These are phyloP conservation scores for Drosophila hydei DNA, from an alignment of 1,140 invertebrate genomes.

Conservation along the genomic window DNA sequence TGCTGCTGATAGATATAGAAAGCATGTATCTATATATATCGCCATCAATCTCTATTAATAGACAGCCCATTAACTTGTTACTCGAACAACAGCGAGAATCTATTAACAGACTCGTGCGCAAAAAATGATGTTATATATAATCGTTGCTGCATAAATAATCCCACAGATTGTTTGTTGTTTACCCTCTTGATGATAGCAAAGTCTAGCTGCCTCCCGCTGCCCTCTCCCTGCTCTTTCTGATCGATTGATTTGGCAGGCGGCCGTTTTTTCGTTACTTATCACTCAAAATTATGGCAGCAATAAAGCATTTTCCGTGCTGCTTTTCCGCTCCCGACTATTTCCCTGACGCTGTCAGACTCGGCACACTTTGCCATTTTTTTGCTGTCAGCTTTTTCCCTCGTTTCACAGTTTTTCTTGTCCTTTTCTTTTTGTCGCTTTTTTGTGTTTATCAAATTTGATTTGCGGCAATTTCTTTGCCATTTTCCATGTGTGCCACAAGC, in stretches of 20 bases:
- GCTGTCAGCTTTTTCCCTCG: slow-evolving; percentile 72
- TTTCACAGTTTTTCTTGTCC: slow-evolving; percentile 55
- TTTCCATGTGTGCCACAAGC: slow-evolving; percentile 64
- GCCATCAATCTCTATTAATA: slow-evolving; percentile 77
- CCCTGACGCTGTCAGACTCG: slow-evolving; percentile 59
- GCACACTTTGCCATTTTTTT: slow-evolving; percentile 81
- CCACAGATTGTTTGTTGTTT: slow-evolving; percentile 34
- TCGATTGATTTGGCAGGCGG: slow-evolving; percentile 72
- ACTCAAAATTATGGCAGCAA: slow-evolving; percentile 82
- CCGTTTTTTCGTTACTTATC: slow-evolving; percentile 80
- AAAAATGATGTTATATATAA: slow-evolving; percentile 62
- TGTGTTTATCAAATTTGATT: slow-evolving; percentile 82
- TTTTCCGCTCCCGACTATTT: slow-evolving; percentile 47
- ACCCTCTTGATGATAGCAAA: no score
- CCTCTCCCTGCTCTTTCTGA: slow-evolving; percentile 10
- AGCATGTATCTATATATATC: background rate
- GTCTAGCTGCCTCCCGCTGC: no score
- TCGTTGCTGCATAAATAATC: slow-evolving; percentile 72
- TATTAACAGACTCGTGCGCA: slow-evolving; percentile 58
- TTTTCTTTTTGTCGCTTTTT: slow-evolving; percentile 46
- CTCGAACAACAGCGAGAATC: slow-evolving; percentile 53
- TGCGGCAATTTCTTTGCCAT: slow-evolving; percentile 78
- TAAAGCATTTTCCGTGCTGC: slow-evolving; percentile 76
- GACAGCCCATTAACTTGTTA: slow-evolving; percentile 73
- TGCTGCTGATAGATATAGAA: no score